Percentiles rank a stretch among this genome's conserved stretches.
These are phyloP conservation scores for Neotoma lepida DNA, from an alignment of 2,113 vertebrate species.

Conservation along the genomic window DNA sequence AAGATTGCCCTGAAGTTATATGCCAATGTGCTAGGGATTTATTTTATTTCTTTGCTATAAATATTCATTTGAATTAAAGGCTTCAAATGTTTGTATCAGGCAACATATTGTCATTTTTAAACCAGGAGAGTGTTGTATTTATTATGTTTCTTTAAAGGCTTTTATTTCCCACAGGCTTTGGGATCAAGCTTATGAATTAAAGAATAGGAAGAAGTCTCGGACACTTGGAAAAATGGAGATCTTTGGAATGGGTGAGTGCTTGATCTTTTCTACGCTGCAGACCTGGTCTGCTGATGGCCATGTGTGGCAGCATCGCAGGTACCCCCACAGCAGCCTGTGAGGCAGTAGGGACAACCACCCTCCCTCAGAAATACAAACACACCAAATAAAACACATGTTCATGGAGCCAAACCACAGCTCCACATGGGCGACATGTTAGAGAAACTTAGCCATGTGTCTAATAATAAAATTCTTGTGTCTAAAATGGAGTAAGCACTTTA, in stretches of 20 bases:
- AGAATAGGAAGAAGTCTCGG: not conserved
- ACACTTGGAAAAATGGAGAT: constrained; percentile 41
- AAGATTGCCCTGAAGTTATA: not conserved
- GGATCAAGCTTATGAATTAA: not conserved
- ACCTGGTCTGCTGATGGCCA: constrained; percentile 19
- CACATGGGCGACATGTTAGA: accelerated
- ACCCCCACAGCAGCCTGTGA: not conserved
- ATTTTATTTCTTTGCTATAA: constrained; percentile 20
- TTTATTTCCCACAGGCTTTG: constrained; percentile 16
- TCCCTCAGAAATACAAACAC: not conserved
- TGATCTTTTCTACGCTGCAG: constrained; percentile 1
- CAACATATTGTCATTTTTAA: not conserved
- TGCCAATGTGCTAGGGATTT: not conserved
- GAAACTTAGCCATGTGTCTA: not conserved
- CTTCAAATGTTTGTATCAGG: constrained; percentile 19
- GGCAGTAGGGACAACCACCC: not conserved
- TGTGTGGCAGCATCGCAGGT: not conserved
- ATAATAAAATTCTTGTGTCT: constrained; percentile 16
- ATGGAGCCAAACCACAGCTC: not conserved
- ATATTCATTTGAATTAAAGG: constrained; percentile 53
- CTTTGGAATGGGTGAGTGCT: not conserved
- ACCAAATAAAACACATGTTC: not conserved
- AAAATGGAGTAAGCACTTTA: constrained; percentile 28
- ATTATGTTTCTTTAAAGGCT: not conserved
- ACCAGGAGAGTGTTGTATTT: not conserved